phyloP scores from a whole-genome alignment of 2,888 invertebrate species.

The Ferdinandea cuprea region DNA sequence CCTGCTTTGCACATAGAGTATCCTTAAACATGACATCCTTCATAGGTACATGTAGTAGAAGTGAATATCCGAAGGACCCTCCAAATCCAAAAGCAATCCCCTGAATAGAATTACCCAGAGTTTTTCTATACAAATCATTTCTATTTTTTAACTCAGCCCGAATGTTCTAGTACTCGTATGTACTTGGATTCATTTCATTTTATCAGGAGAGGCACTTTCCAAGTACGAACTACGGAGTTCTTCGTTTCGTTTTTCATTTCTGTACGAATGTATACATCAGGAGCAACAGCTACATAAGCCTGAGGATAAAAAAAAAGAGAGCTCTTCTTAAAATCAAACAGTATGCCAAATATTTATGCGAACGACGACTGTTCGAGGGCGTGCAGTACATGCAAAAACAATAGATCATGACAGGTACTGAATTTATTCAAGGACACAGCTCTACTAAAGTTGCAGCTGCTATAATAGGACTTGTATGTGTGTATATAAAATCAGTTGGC shows the following conservation, averaged over 20 bases:
- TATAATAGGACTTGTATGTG: too few species aligned
- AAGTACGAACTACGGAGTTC: constrained; percentile 6
- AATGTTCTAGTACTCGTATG: neutral
- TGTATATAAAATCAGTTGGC: too few species aligned
- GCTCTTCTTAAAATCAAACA: constrained; percentile 63
- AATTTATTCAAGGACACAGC: constrained; percentile 61
- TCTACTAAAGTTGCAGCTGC: constrained; percentile 4
- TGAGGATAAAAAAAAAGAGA: constrained; percentile 25
- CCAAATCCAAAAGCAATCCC: constrained; percentile 53
- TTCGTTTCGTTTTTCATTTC: constrained; percentile 35
- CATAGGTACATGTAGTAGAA: neutral
- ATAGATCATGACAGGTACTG: constrained; percentile 29
- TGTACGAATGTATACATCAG: constrained; percentile 44
- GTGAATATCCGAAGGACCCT: constrained; percentile 37
- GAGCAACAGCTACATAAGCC: constrained; percentile 55
- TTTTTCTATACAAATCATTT: too few species aligned
- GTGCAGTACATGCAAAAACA: constrained; percentile 27
- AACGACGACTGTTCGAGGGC: constrained; percentile 20
- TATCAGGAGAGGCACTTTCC: constrained; percentile 34
- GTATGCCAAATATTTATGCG: constrained; percentile 64
- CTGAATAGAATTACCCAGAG: constrained; percentile 20
- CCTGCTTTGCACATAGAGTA: constrained; percentile 24
- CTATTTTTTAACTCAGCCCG: neutral
- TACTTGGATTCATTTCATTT: constrained; percentile 38
- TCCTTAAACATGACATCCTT: constrained; percentile 11